Conservation (phyloP, 2,113 vertebrate genomes). For the Podarcis muralis region DNA sequence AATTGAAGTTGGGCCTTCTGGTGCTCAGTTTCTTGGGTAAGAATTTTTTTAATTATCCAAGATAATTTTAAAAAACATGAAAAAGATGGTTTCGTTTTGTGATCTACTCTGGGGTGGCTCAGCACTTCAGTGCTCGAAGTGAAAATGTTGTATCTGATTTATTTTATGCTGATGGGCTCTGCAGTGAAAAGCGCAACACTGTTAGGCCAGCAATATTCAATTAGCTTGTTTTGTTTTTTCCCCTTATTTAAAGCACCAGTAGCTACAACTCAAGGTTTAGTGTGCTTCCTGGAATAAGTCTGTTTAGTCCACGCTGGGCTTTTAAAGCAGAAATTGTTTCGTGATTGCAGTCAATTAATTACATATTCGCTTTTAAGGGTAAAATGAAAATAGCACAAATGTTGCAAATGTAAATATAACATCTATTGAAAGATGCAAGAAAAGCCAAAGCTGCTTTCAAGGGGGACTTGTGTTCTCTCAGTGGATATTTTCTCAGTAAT, state of each 20-base stretch:
- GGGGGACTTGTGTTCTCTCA: slow-evolving; percentile 4
- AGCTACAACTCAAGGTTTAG: slow-evolving; percentile 1
- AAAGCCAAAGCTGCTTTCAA: not conserved
- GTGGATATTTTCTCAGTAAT: not conserved
- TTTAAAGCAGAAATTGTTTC: not conserved
- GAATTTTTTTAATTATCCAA: slow-evolving; percentile 56
- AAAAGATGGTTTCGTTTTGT: fast-evolving
- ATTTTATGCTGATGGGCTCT: not conserved
- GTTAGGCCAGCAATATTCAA: not conserved
- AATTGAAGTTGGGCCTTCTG: slow-evolving; percentile 95
- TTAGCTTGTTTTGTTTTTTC: slow-evolving; percentile 6
- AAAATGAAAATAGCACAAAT: slow-evolving; percentile 30
- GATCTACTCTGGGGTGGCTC: slow-evolving; percentile 28
- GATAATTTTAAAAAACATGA: not conserved
- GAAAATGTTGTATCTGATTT: not conserved
- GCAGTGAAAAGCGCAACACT: not conserved
- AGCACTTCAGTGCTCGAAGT: not conserved
- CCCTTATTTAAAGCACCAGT: not conserved
- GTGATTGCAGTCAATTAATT: not conserved
- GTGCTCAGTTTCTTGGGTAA: slow-evolving; percentile 99
- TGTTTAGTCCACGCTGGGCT: slow-evolving; percentile 14
- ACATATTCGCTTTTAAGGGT: fast-evolving
- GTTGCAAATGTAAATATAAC: not conserved
- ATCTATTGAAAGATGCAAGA: not conserved
- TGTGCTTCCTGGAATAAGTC: slow-evolving; percentile 27